phyloP scores from a whole-genome alignment of 1,140 invertebrate species.

The Pseudomyrmex concolor region DNA sequence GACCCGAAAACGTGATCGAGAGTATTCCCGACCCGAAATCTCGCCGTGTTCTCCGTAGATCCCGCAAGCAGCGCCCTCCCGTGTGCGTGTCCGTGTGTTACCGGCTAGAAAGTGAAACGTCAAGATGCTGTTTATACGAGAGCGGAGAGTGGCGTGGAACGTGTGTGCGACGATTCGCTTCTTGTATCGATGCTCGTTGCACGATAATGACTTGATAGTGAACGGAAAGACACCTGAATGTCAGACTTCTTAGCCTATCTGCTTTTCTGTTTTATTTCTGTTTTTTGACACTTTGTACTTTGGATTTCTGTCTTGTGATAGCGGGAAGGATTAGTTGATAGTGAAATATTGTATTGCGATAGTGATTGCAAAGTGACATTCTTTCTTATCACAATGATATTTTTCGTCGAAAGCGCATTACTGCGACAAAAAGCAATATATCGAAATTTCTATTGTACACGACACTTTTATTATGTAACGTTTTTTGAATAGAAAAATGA shows the following conservation, averaged over 20 bases:
- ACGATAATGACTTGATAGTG: conserved; percentile 22
- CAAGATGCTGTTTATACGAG: conserved; percentile 31
- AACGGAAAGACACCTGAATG: background rate
- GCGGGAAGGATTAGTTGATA: background rate
- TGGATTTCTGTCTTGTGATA: background rate
- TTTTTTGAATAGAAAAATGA: background rate
- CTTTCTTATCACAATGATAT: background rate
- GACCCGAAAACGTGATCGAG: conserved; percentile 29
- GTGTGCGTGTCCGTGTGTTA: conserved; percentile 7
- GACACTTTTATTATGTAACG: background rate
- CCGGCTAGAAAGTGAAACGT: conserved; percentile 57
- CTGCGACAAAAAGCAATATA: background rate
- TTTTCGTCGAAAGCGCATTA: background rate
- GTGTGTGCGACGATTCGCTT: conserved; percentile 9
- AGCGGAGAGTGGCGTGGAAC: background rate
- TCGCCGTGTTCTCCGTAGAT: background rate
- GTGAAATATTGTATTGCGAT: background rate
- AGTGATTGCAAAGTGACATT: background rate
- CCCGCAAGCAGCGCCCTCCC: conserved; percentile 28
- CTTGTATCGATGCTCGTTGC: background rate
- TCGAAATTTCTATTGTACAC: background rate
- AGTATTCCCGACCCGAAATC: conserved; percentile 24
- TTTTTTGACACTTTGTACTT: background rate
- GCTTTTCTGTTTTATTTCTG: background rate
- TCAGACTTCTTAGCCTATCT: too few relatives aligned